Base-by-base conservation (phyloP, 2,888 invertebrate species). In the Caprella mutica region DNA sequence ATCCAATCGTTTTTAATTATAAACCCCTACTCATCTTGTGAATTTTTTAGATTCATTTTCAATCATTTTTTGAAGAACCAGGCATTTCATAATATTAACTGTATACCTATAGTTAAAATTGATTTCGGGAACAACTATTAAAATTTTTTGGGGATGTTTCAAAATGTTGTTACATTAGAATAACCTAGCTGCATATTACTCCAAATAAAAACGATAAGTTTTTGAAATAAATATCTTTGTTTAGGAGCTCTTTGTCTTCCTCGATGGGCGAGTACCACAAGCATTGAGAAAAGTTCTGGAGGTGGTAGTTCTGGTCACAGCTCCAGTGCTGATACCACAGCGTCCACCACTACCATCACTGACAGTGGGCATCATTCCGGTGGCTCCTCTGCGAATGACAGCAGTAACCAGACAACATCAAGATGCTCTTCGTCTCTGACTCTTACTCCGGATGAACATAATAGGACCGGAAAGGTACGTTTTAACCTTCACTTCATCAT, bases 181-280 rank as follows among this genome's bases (percentile, higher is more conserved):
- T n/a, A n/a, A n/a, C n/a, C n/a, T n/a, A n/a, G n/a, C n/a, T n/a
- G n/a, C n/a, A n/a, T n/a, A n/a, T n/a, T n/a, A n/a, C n/a, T n/a
- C n/a, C n/a, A n/a, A n/a, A n/a, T n/a, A n/a, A n/a, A n/a, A n/a
- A n/a, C n/a, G n/a, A n/a, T n/a, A n/a, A n/a, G n/a, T n/a, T n/a
- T n/a, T n/a, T n/a, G n/a, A n/a, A n/a, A n/a, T n/a, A n/a, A n/a
- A n/a, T n/a, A n/a, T n/a, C n/a, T 24, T 5, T 12, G 5, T 26
- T n/a, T 70, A 85, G 85, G 89, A 43, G 87, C 87, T 1, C 71
- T 90, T 54, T 85, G 88, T 8, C 78, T 90, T 73, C 88, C 89
- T 3, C 78, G 86, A 38, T 89, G 88, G 88, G 83, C 85, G 40
- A 65, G 65, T 21, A 63, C 62, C 12, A 40, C 56, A 39, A 70